phyloP scores from a whole-genome alignment of 2,888 invertebrate genomes.

The Geophilus truncorum region DNA sequence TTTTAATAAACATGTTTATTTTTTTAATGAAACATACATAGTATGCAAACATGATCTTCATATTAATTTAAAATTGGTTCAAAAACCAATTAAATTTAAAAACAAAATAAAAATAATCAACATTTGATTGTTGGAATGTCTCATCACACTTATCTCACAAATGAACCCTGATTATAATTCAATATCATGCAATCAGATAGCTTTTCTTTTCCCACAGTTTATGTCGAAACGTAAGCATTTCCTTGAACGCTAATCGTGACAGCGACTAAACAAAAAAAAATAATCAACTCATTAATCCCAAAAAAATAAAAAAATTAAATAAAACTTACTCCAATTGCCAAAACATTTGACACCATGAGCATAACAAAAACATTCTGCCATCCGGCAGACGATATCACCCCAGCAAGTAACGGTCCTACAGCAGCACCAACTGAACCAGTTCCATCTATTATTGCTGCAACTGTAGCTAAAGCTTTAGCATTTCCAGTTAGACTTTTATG shows the following conservation, averaged over 20 bases:
- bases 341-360: slow-evolving; percentile 74
- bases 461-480: slow-evolving; percentile 85
- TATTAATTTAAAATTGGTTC: not conserved
- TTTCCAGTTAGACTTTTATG: slow-evolving; percentile 78
- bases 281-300: not conserved
- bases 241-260: not conserved
- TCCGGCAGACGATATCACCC: slow-evolving; percentile 64
- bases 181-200: not conserved
- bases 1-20: too few species aligned
- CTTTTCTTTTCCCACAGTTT: slow-evolving; percentile 29
- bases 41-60: not conserved
- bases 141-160: not conserved
- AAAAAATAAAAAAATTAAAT: not conserved
- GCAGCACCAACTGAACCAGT: slow-evolving; percentile 92
- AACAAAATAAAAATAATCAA: not conserved
- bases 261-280: not conserved
- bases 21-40: not conserved
- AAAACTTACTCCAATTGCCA: slow-evolving; percentile 63
- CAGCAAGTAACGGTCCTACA: slow-evolving; percentile 83
- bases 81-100: not conserved
- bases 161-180: too few species aligned
- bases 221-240: not conserved
- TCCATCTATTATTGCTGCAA: slow-evolving; percentile 96
- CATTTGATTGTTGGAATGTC: not conserved
- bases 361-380: slow-evolving; percentile 88